Base-by-base conservation (phyloP, 2,888 invertebrate genomes). In the Monochamus alternatus region DNA sequence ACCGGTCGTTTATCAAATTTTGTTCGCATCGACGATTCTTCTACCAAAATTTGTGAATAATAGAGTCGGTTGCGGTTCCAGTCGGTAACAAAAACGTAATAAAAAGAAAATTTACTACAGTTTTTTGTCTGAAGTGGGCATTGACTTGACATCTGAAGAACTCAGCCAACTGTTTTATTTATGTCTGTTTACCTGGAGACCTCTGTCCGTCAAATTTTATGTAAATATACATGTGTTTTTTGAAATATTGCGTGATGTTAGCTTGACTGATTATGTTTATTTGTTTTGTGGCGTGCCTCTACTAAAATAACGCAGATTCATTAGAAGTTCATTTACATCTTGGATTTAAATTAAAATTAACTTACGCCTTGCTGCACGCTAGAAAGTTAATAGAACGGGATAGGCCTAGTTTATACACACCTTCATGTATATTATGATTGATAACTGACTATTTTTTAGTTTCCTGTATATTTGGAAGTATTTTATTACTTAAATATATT, bases 71-170 rank as follows among this genome's bases (percentile, higher is more conserved):
- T 84, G 84, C 83, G 84, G 85, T 84, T 79, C 81, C 83, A 77
- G 83, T 81, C 82, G 81, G 81, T 81, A 83, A 86, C 84, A 86
- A 85, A 82, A 86, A 85, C 82, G 81, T 82, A 84, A 86, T 86
- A 86, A 87, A 86, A 86, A 81, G 83, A 82, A 85, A 87, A 87
- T 88, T 87, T 87, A 88, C 87, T 86, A 85, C 86, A 85, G 83
- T 85, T 86, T 84, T 83, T 85, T 84, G 84, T 84, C 80, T 84
- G 86, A 85, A 86, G 83, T 85, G 84, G 86, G 83, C 85, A 83
- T 81, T 80, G 82, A 83, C 84, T 85, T 86, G 86, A 85, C 85
- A 85, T 85, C 82, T 85, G 83, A 68, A 67, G 60, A 52, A 62
- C 65, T 55, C 59, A 58, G 66, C 51, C 67, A 60, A 73, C 67